Evolutionary conservation across 2,888 invertebrate species (phyloP).

Genomic region (Ormyrus nitidulus): DNA sequence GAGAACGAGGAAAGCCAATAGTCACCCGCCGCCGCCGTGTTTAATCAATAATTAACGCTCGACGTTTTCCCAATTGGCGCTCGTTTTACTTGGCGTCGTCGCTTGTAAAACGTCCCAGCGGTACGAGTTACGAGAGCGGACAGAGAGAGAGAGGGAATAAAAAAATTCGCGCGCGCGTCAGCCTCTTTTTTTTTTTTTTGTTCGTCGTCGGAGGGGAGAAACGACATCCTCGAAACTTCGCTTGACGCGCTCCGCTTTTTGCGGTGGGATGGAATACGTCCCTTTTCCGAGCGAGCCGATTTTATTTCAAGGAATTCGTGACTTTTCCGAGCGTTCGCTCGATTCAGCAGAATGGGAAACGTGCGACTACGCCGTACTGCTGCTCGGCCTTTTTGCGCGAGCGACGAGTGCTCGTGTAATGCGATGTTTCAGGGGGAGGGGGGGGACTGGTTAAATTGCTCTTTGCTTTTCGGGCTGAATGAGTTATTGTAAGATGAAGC

Average conservation of each 20-base stretch:
- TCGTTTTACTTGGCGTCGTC: neutral
- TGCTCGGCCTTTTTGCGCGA: neutral
- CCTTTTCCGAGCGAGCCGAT: constrained; percentile 9
- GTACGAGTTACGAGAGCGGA: neutral
- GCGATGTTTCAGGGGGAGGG: too few relatives aligned
- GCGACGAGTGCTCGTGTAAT: too few relatives aligned
- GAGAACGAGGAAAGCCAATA: too few relatives aligned
- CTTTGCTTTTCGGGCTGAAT: too few relatives aligned
- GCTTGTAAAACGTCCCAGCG: neutral
- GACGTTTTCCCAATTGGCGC: constrained; percentile 8
- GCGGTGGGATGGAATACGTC: neutral
- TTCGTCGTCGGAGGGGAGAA: neutral
- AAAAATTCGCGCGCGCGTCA: neutral
- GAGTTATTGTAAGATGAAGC: too few relatives aligned
- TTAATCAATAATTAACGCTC: constrained; percentile 3
- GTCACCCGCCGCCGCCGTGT: neutral
- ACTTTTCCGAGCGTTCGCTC: neutral
- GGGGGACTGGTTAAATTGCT: too few relatives aligned
- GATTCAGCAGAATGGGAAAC: constrained; percentile 27
- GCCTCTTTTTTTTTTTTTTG: neutral
- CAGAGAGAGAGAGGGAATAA: neutral
- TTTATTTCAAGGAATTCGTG: constrained; percentile 43
- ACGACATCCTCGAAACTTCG: constrained; percentile 8
- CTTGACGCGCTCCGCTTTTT: constrained; percentile 13
- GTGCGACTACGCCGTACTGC: neutral